A percentile compares a stretch with the other conserved stretches of the same genome.
phyloP scores from a whole-genome alignment of 35 echinoderm and acorn worm genomes.

The Stichopus chloronotus region DNA sequence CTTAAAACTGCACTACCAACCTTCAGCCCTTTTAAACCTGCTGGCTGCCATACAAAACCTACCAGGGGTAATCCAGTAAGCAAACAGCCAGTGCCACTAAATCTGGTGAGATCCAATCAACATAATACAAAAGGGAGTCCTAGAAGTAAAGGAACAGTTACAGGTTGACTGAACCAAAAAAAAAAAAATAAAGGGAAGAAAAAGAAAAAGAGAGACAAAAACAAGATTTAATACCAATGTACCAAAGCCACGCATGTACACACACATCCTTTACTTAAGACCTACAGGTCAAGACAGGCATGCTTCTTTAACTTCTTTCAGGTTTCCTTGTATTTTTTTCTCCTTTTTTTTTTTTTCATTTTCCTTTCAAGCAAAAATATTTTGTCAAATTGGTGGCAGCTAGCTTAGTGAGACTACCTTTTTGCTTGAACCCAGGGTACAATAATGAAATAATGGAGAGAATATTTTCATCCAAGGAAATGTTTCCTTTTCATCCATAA shows the following conservation, averaged over 20 bases:
- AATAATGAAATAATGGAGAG: slow-evolving; percentile 28
- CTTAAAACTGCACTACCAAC: too few species aligned
- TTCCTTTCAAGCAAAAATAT: slow-evolving; percentile 29
- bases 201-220: not conserved
- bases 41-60: not conserved
- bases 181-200: not conserved
- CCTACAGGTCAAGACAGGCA: not conserved
- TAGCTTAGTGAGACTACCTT: not conserved
- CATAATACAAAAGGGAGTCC: slow-evolving; percentile 15
- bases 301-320: not conserved
- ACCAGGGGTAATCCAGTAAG: not conserved
- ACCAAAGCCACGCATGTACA: not conserved
- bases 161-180: not conserved
- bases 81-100: slow-evolving; percentile 12
- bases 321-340: not conserved
- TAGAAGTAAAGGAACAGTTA: slow-evolving; percentile 32
- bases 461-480: slow-evolving; percentile 36
- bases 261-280: not conserved
- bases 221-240: slow-evolving; percentile 20
- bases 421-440: not conserved
- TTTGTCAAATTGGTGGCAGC: slow-evolving; percentile 20
- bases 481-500: slow-evolving; percentile 46
- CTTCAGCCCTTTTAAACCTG: too few species aligned
- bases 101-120: not conserved
- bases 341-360: not conserved